Evolutionary conservation across 2,113 vertebrate species (phyloP).

Genomic region (Muscicapa adusta): DNA sequence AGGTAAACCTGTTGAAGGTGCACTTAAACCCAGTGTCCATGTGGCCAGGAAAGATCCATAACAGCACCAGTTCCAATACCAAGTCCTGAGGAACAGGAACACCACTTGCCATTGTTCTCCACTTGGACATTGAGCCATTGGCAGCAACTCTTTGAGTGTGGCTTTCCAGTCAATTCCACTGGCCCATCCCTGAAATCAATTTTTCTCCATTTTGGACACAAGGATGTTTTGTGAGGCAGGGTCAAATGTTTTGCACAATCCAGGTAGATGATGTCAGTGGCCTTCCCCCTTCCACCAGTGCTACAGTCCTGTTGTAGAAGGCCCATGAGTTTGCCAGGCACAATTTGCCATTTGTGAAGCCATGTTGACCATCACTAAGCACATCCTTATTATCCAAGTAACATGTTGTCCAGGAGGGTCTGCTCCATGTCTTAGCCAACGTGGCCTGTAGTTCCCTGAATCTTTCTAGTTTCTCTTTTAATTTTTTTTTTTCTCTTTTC

Average conservation of each 20-base stretch:
- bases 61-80: neutral
- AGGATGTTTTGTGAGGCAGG: neutral
- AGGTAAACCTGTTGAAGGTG: too few relatives aligned
- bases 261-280: too few relatives aligned
- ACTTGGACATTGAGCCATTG: accelerated
- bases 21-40: neutral
- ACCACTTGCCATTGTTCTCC: neutral
- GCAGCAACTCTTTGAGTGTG: accelerated
- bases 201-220: neutral
- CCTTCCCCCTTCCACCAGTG: neutral
- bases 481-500: neutral
- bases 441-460: accelerated
- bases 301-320: neutral
- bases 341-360: neutral
- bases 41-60: neutral
- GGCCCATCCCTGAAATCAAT: neutral
- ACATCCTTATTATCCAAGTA: neutral
- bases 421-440: neutral
- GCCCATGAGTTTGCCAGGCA: accelerated
- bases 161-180: neutral
- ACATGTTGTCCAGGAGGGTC: neutral
- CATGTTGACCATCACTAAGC: neutral
- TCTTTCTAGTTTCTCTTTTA: neutral
- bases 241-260: neutral
- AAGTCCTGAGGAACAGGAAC: neutral